Percentiles rank a stretch among this genome's conserved stretches.
phyloP scores from a whole-genome alignment of 2,113 vertebrate species.

The Anser brachyrhynchus region DNA sequence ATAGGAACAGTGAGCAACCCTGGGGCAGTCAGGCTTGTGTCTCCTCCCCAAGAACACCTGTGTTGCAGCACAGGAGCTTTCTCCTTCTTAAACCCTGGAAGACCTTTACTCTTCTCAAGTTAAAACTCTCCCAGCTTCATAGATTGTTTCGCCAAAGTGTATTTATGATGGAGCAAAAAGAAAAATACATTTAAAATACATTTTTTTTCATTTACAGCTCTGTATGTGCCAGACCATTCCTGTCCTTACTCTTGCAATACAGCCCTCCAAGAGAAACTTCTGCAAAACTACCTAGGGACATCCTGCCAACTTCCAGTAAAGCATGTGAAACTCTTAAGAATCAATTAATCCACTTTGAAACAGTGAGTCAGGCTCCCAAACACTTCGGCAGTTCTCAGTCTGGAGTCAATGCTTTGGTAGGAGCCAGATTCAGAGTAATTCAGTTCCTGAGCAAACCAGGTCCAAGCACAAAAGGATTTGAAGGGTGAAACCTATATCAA shows the following conservation, averaged over 20 bases:
- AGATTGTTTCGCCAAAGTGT: neutral
- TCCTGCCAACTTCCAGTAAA: neutral
- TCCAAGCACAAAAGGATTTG: neutral
- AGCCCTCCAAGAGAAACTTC: neutral
- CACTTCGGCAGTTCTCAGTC: neutral
- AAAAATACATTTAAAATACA: neutral
- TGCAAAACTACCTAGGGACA: neutral
- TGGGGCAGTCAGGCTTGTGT: neutral
- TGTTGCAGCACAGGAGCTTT: neutral
- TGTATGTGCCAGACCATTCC: neutral
- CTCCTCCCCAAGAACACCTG: accelerated
- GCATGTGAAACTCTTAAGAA: neutral
- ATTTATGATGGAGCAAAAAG: neutral
- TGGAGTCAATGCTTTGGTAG: neutral
- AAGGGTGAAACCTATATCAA: neutral
- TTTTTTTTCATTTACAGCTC: neutral
- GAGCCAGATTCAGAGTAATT: neutral
- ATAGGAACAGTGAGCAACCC: accelerated
- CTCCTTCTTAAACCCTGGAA: neutral
- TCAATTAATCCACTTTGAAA: neutral
- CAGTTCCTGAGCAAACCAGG: neutral
- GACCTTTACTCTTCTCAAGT: neutral
- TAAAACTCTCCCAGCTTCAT: neutral
- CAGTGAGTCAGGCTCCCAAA: neutral
- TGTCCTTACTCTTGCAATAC: neutral